These are phyloP conservation scores for Acanthurus lineatus DNA, from an alignment of 2,797 vertebrate species.

Conservation along the genomic window DNA sequence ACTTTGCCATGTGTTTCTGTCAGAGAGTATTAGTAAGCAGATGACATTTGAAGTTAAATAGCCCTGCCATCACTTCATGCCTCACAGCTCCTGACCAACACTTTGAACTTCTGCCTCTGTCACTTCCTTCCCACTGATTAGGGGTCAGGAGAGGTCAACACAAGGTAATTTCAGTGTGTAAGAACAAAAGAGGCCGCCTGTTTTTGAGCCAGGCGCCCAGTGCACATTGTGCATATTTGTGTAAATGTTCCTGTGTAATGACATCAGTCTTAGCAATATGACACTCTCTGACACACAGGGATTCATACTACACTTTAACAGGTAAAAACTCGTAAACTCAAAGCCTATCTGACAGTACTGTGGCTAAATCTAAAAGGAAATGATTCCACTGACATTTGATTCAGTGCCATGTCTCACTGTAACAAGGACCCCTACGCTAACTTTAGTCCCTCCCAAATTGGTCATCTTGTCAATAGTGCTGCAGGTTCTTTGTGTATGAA, in stretches of 20 bases:
- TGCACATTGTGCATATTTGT: background rate
- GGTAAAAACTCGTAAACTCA: too few species aligned
- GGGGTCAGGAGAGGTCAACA: slow-evolving; percentile 44
- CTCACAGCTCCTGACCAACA: slow-evolving; percentile 9
- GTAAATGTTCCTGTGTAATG: slow-evolving; percentile 1
- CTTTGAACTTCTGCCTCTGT: slow-evolving; percentile 57
- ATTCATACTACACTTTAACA: background rate
- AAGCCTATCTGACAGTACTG: too few species aligned
- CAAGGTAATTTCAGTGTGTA: slow-evolving; percentile 54
- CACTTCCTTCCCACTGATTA: slow-evolving; percentile 63
- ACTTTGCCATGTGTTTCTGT: slow-evolving; percentile 58
- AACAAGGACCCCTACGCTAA: too few species aligned
- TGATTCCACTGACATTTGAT: too few species aligned
- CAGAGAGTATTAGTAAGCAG: slow-evolving; percentile 43
- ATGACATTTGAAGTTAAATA: slow-evolving; percentile 55
- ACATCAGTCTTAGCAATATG: background rate
- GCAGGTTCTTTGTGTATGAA: too few species aligned
- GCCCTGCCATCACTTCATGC: slow-evolving; percentile 22
- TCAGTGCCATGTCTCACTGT: too few species aligned
- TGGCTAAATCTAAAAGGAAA: too few species aligned
- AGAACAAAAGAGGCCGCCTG: slow-evolving; percentile 24
- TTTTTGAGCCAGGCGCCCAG: background rate
- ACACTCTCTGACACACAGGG: background rate
- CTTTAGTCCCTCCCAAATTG: too few species aligned
- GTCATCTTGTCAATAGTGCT: too few species aligned